Evolutionary conservation across 2,113 vertebrate genomes (phyloP), one percentile per base, ranked within the genome.

Genomic region (Rhagologus leucostigma): DNA sequence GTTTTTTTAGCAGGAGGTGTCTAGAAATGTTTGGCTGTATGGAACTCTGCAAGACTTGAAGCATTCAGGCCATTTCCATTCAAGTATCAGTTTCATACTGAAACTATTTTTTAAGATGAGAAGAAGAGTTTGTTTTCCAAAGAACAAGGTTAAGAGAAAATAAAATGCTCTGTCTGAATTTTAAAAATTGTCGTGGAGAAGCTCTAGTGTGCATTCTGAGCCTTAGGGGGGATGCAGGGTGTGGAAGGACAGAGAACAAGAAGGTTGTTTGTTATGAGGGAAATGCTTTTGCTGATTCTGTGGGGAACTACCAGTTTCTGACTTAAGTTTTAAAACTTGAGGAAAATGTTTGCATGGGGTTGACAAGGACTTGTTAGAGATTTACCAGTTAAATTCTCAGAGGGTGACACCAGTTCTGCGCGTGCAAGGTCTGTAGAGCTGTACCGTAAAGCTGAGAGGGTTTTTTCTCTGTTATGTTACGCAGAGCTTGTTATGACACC

Each of bases 321-420:
- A n/a, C 52, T 62, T 33, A 19, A 60, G 29, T 82, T 93, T 27
- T 82, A 83, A 63, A 79, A 32, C 44, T 57, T 68, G 2, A 44
- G 39, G 27, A 69, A 56, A 47, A 56, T 16, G 37, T 56, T 80
- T 95, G 41, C 23, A 2, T 71, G 78, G 6, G 41, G 17, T 79
- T 53, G 22, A 46, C 23, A 77, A 44, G 63, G 47, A 35, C 70
- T 74, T 63, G 11, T 27, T 70, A 56, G 30, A 49, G 27, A 35
- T 60, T 69, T 39, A n/a, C 18, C 12, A 32, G 37, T 44, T 59
- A 60, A 41, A 39, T 82, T 82, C 42, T 70, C 18, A 12, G 37
- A 79, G 21, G 13, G 26, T 84, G 47, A 13, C 11, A 37, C 11
- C 19, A 75, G 13, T 52, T 82, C 32, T 60, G 35, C 0, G 0